Evolutionary conservation across 2,888 invertebrate genomes (phyloP), one percentile per base, ranked within the genome.

Genomic region (Drosophila monieri): DNA sequence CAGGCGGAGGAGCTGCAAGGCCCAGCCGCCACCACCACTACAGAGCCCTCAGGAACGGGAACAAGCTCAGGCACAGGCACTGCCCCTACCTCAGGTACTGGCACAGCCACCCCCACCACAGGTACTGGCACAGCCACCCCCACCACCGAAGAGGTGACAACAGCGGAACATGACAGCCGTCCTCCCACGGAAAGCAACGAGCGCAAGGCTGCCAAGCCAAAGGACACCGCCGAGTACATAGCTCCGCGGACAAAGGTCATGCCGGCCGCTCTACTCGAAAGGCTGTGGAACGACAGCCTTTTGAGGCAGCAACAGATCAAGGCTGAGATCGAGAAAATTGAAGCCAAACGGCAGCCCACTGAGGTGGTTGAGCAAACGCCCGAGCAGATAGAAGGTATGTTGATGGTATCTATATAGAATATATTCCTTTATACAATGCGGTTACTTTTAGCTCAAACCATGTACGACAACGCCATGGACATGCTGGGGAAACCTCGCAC

Each of bases 401-500:
- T 23, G 21, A 23, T 4, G 60, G 49, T 8, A 4, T 1, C 10
- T 6, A 46, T 5, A 12, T 12, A 18, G 18, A 2, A 2, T 9
- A 14, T 15, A 2, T 4, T 10, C 14, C 10, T 37, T n/a, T n/a
- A 6, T 41, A 0, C 3, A 25, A 1, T 12, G 4, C 12, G 1
- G 6, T 6, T 30, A 14, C 3, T 37, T 35, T 1, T 86, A 96
- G 97, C 95, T 35, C 94, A 96, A 91, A 93, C 93, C 46, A 90
- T 97, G 21, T 98, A 94, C 89, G 95, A 95, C 30, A 93, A 93
- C 49, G 97, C 96, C 0, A 93, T 94, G 86, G 93, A 92, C 43
- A 93, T 96, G 80, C 91, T 97, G 12, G 94, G 95, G 74, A 95
- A 95, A 25, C 95, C 96, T 0, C 92, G 93, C 49, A 94, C 95